Evolutionary conservation across 2,888 invertebrate species (phyloP), one percentile per base, ranked within the genome.

Genomic region (Aromia moschata): DNA sequence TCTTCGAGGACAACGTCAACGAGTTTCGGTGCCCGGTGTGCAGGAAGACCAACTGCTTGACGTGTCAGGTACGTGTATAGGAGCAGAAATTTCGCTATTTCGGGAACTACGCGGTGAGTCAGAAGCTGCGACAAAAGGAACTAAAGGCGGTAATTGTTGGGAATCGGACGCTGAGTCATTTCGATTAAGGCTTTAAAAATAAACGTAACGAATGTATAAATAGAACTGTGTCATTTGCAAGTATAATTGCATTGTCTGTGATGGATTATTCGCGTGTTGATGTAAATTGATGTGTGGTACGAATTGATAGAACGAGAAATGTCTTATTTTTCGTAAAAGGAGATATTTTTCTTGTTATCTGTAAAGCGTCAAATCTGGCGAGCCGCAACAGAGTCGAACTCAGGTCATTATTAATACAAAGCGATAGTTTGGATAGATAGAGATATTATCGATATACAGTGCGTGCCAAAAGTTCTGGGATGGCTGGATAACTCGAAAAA

Each of bases 1-100:
- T 93, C 63, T 93, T 90, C 76, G 94, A 94, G 69, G 93, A 94
- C 68, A 90, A 91, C 65, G 93, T 94, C 43, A 90, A 90, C 76
- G 86, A 88, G 70, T 96, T 95, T 77, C 84, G 85, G 30, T 96
- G 96, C 75, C 93, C 93, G 0, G 92, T 93, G 18, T 96, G 96
- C 79, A 84, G 84, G 61, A 85, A 84, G 58, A 85, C 84, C 51
- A 96, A 94, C 81, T 96, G 96, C 78, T 85, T 96, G 59, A 90
- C 90, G 0, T 96, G 95, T 81, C 91, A 93, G 87, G 92, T 92
- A 82, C 78, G 62, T 54, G 33, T 18, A 1, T 18, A 2, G 7
- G 18, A n/a, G n/a, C n/a, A n/a, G n/a, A 40, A 16, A 10, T 43
- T n/a, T 18, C 2, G 44, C 25, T 44, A 44, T 30, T 30, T 44